Conservation (phyloP, 2,797 vertebrate genomes). For the Schizothorax lantsangensis region DNA sequence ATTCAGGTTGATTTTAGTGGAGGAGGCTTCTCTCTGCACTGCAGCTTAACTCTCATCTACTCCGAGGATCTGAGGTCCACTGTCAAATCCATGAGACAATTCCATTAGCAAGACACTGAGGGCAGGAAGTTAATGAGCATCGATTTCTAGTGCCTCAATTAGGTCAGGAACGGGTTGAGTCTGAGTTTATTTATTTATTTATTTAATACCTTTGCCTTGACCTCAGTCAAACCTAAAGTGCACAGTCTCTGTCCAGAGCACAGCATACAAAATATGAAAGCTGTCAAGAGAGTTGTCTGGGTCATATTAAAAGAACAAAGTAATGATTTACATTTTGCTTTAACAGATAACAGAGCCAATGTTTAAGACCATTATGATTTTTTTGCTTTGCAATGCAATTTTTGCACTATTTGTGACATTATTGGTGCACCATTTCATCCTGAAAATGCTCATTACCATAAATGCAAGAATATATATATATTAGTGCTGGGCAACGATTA, state of each 20-base stretch:
- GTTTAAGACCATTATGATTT: neutral
- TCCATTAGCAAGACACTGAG: slow-evolving; percentile 18
- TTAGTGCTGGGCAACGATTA: too few relatives aligned
- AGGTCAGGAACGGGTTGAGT: neutral
- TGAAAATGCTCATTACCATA: neutral
- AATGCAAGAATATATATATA: neutral
- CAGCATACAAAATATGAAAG: neutral
- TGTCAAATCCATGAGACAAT: slow-evolving; percentile 34
- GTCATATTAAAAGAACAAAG: neutral
- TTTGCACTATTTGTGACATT: neutral
- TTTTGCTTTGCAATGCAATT: neutral
- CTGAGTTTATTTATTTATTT: slow-evolving; percentile 1
- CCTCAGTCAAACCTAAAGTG: neutral
- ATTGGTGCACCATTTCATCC: neutral
- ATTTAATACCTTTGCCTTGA: neutral
- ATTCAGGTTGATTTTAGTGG: neutral
- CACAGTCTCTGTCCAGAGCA: neutral
- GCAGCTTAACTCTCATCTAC: neutral
- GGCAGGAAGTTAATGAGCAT: slow-evolving; percentile 6
- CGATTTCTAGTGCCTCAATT: slow-evolving; percentile 9
- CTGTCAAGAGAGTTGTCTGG: neutral
- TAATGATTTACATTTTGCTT: neutral
- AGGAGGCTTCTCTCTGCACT: neutral
- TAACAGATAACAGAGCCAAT: neutral
- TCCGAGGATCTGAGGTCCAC: neutral